Evolutionary conservation across 2,888 invertebrate species (phyloP).

Genomic region (Empis livida): DNA sequence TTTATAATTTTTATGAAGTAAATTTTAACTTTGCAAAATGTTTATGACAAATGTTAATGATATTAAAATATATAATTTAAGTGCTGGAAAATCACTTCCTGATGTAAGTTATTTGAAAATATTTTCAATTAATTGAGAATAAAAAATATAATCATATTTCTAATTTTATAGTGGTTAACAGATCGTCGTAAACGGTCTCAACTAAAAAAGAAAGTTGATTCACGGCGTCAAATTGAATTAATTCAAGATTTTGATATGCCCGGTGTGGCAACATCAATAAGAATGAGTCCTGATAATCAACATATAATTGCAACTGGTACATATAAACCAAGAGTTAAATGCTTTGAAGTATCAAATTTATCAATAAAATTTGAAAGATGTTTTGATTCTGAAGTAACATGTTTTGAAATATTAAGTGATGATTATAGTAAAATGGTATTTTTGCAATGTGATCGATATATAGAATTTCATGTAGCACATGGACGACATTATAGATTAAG

Average conservation of each 20-base stretch:
- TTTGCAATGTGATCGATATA: conserved; percentile 73
- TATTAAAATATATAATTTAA: conserved; percentile 95
- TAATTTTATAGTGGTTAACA: conserved; percentile 64
- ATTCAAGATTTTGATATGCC: conserved; percentile 99
- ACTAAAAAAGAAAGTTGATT: conserved; percentile 78
- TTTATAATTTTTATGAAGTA: no score
- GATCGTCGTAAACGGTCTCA: conserved; percentile 70
- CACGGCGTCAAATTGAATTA: conserved; percentile 82
- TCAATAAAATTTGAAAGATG: conserved; percentile 97
- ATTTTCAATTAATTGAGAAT: not conserved
- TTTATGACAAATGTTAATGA: conserved; percentile 88
- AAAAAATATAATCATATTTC: conserved; percentile 1
- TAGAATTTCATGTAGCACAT: conserved; percentile 92
- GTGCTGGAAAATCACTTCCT: conserved; percentile 90
- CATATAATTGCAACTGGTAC: conserved; percentile 86
- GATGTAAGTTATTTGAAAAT: conserved; percentile 56
- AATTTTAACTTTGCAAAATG: conserved; percentile 44
- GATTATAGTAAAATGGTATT: conserved; percentile 88
- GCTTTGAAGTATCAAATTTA: conserved; percentile 91
- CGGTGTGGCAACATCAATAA: conserved; percentile 71
- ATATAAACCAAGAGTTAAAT: conserved; percentile 92
- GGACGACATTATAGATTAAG: conserved; percentile 83
- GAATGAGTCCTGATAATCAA: conserved; percentile 80
- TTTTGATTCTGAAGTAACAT: conserved; percentile 92
- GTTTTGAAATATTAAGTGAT: conserved; percentile 83